Conservation (phyloP, 2,797 vertebrate species). For the Pitangus sulphuratus region DNA sequence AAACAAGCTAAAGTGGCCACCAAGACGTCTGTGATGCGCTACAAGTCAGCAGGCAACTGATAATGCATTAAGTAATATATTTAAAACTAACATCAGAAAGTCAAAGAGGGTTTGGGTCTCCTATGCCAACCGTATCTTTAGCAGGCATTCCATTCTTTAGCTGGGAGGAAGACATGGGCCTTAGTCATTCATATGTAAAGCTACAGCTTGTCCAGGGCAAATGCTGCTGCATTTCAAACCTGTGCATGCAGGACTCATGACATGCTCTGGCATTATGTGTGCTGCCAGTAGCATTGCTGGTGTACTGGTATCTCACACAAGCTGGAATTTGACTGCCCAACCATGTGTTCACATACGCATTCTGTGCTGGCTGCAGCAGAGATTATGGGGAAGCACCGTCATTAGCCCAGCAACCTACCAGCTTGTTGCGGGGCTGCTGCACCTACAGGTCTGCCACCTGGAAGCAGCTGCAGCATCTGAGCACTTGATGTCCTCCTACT, state of each 20-base stretch:
- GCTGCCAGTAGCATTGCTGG: background rate
- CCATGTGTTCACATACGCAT: rapidly evolving
- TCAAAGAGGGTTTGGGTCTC: background rate
- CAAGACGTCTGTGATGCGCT: background rate
- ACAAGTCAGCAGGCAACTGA: background rate
- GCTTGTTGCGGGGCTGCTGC: background rate
- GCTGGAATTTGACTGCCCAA: too few species aligned
- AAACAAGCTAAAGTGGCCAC: background rate
- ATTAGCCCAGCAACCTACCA: background rate
- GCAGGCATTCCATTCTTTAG: background rate
- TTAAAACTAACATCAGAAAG: background rate
- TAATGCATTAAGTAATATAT: background rate
- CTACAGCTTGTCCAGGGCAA: background rate
- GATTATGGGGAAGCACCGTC: background rate
- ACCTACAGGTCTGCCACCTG: background rate
- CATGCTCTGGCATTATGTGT: rapidly evolving
- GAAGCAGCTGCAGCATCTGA: background rate
- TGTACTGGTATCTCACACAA: background rate
- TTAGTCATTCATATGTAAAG: rapidly evolving
- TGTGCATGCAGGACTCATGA: rapidly evolving
- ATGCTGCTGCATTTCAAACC: background rate
- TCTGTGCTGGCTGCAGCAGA: rapidly evolving
- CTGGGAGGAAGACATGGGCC: background rate
- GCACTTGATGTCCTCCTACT: background rate
- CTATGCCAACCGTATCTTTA: background rate